Conservation (phyloP, 2,797 vertebrate genomes). For the Microcaecilia unicolor region DNA sequence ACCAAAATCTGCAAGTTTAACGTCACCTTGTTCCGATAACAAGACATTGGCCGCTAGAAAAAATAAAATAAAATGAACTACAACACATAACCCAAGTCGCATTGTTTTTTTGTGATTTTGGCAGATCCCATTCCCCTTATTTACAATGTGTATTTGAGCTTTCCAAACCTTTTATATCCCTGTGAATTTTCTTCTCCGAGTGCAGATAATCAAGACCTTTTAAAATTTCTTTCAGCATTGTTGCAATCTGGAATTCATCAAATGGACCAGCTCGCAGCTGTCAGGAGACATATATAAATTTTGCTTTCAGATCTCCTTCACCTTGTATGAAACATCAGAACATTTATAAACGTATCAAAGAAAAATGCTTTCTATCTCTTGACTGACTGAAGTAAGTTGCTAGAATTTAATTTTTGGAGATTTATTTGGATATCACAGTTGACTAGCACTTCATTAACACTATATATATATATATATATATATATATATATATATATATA, state of each 20-base stretch:
- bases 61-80: not conserved
- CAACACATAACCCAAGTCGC: too few relatives aligned
- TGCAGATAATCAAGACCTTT: slow-evolving; percentile 72
- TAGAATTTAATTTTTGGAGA: too few relatives aligned
- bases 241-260: slow-evolving; percentile 72
- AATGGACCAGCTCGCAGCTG: slow-evolving; percentile 66
- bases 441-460: too few relatives aligned
- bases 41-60: slow-evolving; percentile 65
- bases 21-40: slow-evolving; percentile 68
- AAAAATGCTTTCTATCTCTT: too few relatives aligned
- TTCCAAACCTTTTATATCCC: slow-evolving; percentile 68
- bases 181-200: slow-evolving; percentile 74
- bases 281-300: slow-evolving; percentile 6
- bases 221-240: slow-evolving; percentile 71
- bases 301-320: not conserved
- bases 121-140: too few relatives aligned
- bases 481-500: too few relatives aligned
- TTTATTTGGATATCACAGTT: slow-evolving; percentile 4
- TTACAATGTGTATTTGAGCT: not conserved
- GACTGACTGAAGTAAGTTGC: too few relatives aligned
- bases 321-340: slow-evolving; percentile 9
- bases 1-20: slow-evolving; percentile 69
- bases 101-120: too few relatives aligned
- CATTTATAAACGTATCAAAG: too few relatives aligned
- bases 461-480: too few relatives aligned